A percentile compares a stretch with the other conserved stretches of the same genome.
These are phyloP conservation scores for Polyommatus iphigenia DNA, from an alignment of 2,888 invertebrate genomes.

Conservation along the genomic window DNA sequence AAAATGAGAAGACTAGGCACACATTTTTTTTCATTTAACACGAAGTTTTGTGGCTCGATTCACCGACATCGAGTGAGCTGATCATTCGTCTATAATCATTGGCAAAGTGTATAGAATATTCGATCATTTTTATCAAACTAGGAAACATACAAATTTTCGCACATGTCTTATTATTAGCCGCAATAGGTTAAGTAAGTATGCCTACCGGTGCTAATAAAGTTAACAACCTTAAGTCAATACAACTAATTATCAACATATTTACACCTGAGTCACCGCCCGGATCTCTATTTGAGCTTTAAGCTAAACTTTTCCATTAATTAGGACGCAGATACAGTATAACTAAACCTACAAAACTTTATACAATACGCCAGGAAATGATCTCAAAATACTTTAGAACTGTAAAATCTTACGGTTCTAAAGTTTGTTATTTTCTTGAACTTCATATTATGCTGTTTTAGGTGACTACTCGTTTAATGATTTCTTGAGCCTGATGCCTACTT, in stretches of 20 bases:
- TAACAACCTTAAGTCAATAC: constrained; percentile 17
- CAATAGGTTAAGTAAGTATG: constrained; percentile 12
- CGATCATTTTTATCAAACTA: neutral
- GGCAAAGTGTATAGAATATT: neutral
- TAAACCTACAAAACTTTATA: neutral
- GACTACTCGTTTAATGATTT: neutral
- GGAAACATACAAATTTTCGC: neutral
- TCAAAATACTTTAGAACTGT: neutral
- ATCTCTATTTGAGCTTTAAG: neutral
- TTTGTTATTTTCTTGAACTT: neutral
- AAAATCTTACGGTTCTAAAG: neutral
- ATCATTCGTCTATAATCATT: neutral
- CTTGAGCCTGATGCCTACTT: neutral
- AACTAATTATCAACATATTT: constrained; percentile 18
- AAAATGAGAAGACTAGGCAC: too few species aligned
- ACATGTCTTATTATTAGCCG: constrained; percentile 5
- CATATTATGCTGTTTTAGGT: neutral
- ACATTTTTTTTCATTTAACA: too few species aligned
- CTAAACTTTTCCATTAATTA: constrained; percentile 9
- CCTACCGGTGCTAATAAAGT: constrained; percentile 20
- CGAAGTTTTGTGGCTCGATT: too few species aligned
- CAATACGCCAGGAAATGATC: neutral
- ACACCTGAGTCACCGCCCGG: constrained; percentile 10
- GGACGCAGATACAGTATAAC: neutral
- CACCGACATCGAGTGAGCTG: too few species aligned